These are phyloP conservation scores for Liopterus haemorrhoidalis DNA, from an alignment of 2,888 invertebrate species.

Conservation along the genomic window DNA sequence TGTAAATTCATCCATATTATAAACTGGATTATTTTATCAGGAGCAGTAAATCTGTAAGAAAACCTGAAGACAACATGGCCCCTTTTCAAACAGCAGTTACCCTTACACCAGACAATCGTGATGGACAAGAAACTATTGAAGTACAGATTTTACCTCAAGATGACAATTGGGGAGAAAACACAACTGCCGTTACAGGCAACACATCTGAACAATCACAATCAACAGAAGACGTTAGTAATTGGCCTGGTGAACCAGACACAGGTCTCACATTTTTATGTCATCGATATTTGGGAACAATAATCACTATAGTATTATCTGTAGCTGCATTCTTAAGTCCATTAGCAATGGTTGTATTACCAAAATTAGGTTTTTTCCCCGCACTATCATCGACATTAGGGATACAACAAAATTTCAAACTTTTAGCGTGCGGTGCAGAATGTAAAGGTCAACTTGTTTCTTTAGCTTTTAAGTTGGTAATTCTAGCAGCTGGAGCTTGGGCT, in stretches of 20 bases:
- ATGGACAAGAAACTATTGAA: slow-evolving; percentile 89
- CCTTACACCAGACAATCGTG: slow-evolving; percentile 68
- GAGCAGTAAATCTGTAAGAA: slow-evolving; percentile 60
- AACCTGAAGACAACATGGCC: slow-evolving; percentile 65
- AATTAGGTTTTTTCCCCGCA: slow-evolving; percentile 78
- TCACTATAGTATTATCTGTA: slow-evolving; percentile 73
- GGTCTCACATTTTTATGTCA: slow-evolving; percentile 70
- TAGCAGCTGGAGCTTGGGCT: slow-evolving; percentile 89
- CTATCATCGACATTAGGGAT: slow-evolving; percentile 61
- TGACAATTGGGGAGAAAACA: slow-evolving; percentile 99
- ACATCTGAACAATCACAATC: slow-evolving; percentile 94
- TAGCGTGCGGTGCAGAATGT: slow-evolving; percentile 88
- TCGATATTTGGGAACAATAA: slow-evolving; percentile 74
- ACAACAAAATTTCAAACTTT: slow-evolving; percentile 62
- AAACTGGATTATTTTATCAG: slow-evolving; percentile 43
- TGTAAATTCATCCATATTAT: slow-evolving; percentile 14
- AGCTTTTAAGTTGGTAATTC: slow-evolving; percentile 82
- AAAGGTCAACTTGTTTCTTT: slow-evolving; percentile 88
- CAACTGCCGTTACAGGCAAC: slow-evolving; percentile 93
- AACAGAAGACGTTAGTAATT: slow-evolving; percentile 82
- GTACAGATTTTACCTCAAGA: slow-evolving; percentile 94
- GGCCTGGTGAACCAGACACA: slow-evolving; percentile 68
- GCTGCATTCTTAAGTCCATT: slow-evolving; percentile 87
- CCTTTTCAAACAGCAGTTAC: slow-evolving; percentile 84
- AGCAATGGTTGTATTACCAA: slow-evolving; percentile 91